phyloP scores from a whole-genome alignment of 2,797 vertebrate species.

The Mus caroli region DNA sequence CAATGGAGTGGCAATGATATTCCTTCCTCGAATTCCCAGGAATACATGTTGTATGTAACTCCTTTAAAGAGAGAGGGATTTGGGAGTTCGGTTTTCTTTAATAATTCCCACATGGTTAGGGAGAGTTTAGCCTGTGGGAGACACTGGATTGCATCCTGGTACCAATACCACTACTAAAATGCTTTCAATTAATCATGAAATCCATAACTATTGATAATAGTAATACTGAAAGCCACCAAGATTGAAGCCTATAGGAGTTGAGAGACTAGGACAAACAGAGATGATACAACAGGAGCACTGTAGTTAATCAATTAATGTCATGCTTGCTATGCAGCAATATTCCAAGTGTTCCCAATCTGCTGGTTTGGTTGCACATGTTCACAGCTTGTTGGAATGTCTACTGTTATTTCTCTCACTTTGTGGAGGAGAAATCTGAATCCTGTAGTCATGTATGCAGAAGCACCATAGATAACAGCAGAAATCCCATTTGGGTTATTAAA shows the following conservation, averaged over 20 bases:
- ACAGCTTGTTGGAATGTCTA: background rate
- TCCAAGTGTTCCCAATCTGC: background rate
- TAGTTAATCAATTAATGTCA: background rate
- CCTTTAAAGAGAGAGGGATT: conserved; percentile 46
- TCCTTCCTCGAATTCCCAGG: conserved; percentile 80
- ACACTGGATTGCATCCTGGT: background rate
- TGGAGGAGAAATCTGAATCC: conserved; percentile 2
- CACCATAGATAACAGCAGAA: background rate
- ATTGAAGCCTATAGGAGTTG: background rate
- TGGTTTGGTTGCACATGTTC: background rate
- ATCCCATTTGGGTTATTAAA: background rate
- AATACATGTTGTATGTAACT: conserved; percentile 77
- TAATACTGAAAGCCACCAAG: background rate
- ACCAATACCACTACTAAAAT: background rate
- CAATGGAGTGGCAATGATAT: conserved; percentile 75
- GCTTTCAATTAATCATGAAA: background rate
- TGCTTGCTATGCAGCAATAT: background rate
- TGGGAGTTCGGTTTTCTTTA: conserved; percentile 43
- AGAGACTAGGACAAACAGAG: background rate
- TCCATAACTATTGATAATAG: background rate
- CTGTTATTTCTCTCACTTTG: background rate
- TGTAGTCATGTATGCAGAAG: background rate
- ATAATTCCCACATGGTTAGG: conserved; percentile 18
- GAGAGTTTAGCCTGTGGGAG: background rate
- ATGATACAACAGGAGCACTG: background rate